Evolutionary conservation across 1,140 invertebrate genomes (phyloP).

Genomic region (Euwallacea similis): DNA sequence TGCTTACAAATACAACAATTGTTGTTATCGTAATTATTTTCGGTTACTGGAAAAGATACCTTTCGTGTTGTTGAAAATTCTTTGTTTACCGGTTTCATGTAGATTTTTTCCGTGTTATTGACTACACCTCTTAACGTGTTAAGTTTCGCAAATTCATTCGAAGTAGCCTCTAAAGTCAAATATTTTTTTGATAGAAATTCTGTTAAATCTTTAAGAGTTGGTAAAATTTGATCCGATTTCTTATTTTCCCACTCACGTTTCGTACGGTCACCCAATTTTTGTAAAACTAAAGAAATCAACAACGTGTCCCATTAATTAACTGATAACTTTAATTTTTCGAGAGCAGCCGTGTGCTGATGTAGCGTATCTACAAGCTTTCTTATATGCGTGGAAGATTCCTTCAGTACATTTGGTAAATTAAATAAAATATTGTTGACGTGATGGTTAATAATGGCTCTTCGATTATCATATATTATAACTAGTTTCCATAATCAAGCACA

Average conservation of each 20-base stretch:
- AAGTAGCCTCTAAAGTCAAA: slow-evolving; percentile 18
- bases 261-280: slow-evolving; percentile 23
- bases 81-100: not conserved
- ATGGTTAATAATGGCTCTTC: too few relatives aligned
- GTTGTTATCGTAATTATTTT: not conserved
- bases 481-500: too few relatives aligned
- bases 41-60: not conserved
- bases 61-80: too few relatives aligned
- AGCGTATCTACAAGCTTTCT: slow-evolving; percentile 27
- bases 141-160: not conserved
- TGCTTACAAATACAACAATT: not conserved
- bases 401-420: too few relatives aligned
- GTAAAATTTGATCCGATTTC: slow-evolving; percentile 12
- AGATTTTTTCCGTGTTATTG: too few relatives aligned
- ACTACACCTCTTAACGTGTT: too few relatives aligned
- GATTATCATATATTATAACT: too few relatives aligned
- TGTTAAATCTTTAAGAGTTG: slow-evolving; percentile 15
- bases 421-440: too few relatives aligned
- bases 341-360: slow-evolving; percentile 12
- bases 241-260: slow-evolving; percentile 29
- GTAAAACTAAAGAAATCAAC: slow-evolving; percentile 21
- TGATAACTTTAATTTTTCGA: slow-evolving; percentile 24
- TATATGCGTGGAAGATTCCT: not conserved
- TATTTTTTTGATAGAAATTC: slow-evolving; percentile 30
- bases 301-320: slow-evolving; percentile 25